Base-by-base conservation (phyloP, 2,113 vertebrate species). In the Empidonax traillii region DNA sequence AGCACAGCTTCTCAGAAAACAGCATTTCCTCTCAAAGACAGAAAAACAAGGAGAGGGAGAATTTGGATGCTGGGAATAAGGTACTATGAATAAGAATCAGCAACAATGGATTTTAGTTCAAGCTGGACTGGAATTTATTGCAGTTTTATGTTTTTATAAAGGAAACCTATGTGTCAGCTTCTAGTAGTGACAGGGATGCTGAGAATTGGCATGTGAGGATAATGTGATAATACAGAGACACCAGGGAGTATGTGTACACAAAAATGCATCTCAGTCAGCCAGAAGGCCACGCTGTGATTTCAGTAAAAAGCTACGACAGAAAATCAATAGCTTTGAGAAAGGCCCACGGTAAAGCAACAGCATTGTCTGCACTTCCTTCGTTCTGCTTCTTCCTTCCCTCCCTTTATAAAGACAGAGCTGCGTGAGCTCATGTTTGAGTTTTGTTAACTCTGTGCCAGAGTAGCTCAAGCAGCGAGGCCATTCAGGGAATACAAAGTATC, bases 321-420 rank as follows among this genome's bases (percentile, higher is more conserved):
- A 96, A 97, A 97, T 94, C 97, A 96, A 95, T 96, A 74, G 62
- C 71, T 94, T 72, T 92, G 88, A 97, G 95, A 93, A 92, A 59
- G 69, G 30, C 56, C 80, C 24, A 37, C 4, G 21, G 66, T 69
- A 89, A 86, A 61, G 75, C 85, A 92, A 37, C 79, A 72, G 20
- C 82, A 59, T 92, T 95, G 83, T 85, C 58, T 77, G 37, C 43
- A 24, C 20, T 20, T 59, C 88, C 66, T 90, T 86, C 63, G 43
- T 94, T 86, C 66, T 89, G 46, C 55, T 56, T 80, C n/a, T 71
- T 46, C 35, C 46, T 62, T 44, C 73, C 51, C 61, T 71, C 74
- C 61, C 56, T 67, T 89, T 52, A 12, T 81, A 73, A 74, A 84
- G 46, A 66, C n/a, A 41, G 69, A 83, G 73, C 82, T 79, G 55